Percentiles rank a stretch among this genome's conserved stretches.
Conservation (phyloP, 2,797 vertebrate species). For the Arvicola amphibius region DNA sequence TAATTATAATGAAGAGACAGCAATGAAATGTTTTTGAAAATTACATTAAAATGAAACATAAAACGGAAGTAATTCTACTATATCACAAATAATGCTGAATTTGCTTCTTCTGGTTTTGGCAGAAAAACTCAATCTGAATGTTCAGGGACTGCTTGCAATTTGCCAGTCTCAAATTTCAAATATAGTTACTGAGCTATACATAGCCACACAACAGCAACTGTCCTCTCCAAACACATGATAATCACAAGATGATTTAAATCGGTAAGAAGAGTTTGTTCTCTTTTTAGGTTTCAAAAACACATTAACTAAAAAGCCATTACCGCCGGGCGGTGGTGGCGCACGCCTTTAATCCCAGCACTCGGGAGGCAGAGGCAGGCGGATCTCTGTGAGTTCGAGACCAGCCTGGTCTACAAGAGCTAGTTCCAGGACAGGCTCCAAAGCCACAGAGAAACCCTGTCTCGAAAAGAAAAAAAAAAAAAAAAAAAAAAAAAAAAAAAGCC, state of each 20-base stretch:
- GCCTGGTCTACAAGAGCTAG: too few relatives aligned
- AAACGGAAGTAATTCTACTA: constrained; percentile 1
- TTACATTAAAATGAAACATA: constrained; percentile 52
- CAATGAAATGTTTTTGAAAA: constrained; percentile 47
- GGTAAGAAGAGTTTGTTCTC: background rate
- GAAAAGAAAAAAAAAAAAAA: too few relatives aligned
- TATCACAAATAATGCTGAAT: background rate
- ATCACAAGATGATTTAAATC: constrained; percentile 4
- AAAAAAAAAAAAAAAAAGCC: too few relatives aligned
- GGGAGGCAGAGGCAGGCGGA: too few relatives aligned
- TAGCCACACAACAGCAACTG: background rate
- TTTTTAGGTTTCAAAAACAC: constrained; percentile 18
- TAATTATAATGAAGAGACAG: constrained; percentile 29
- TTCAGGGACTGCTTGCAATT: background rate
- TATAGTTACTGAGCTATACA: background rate
- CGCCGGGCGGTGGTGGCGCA: too few relatives aligned
- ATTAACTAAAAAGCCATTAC: background rate
- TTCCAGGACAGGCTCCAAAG: too few relatives aligned
- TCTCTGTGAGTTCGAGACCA: too few relatives aligned
- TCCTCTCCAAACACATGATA: background rate
- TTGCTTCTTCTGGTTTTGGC: constrained; percentile 32
- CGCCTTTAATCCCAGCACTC: too few relatives aligned
- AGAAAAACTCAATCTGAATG: constrained; percentile 35
- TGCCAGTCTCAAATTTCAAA: background rate
- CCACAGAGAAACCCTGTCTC: too few relatives aligned